Percentiles rank a stretch among this genome's conserved stretches.
These are phyloP conservation scores for Tiphia femorata DNA, from an alignment of 2,888 invertebrate genomes.

Conservation along the genomic window DNA sequence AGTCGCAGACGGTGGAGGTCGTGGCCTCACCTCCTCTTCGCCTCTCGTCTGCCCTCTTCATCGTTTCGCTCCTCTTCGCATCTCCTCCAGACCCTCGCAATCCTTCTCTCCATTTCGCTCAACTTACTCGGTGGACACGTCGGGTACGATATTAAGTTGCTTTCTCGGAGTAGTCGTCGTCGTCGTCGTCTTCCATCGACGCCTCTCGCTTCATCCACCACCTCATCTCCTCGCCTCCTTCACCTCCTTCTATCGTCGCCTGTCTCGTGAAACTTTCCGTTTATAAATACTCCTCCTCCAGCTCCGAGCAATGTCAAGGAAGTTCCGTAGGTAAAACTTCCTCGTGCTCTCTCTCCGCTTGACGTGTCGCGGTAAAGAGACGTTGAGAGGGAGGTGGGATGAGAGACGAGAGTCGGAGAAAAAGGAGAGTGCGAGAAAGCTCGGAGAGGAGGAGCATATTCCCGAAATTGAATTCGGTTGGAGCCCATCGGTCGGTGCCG, in stretches of 20 bases:
- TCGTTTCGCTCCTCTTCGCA: no score
- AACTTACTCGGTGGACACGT: background rate
- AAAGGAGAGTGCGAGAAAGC: conserved; percentile 18
- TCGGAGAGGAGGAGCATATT: conserved; percentile 30
- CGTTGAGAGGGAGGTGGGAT: background rate
- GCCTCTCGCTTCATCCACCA: background rate
- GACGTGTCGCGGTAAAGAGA: conserved; percentile 4
- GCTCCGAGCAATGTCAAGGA: background rate
- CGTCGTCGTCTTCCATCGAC: background rate
- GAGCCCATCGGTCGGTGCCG: conserved; percentile 18
- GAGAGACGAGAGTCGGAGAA: background rate
- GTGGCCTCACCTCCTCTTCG: no score
- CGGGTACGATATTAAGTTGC: background rate
- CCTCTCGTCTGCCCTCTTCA: no score
- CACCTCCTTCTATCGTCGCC: conserved; percentile 7
- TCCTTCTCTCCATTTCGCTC: no score
- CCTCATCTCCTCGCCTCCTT: background rate
- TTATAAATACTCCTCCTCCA: conserved; percentile 41
- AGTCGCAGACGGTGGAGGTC: no score
- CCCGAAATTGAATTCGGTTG: conserved; percentile 40
- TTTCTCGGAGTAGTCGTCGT: background rate
- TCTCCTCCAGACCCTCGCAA: no score
- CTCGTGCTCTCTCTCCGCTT: background rate
- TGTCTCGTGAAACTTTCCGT: conserved; percentile 25
- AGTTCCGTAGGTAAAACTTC: background rate